A percentile compares a stretch with the other conserved stretches of the same genome.
phyloP scores from a whole-genome alignment of 1,140 invertebrate genomes.

The Neelides sp. region DNA sequence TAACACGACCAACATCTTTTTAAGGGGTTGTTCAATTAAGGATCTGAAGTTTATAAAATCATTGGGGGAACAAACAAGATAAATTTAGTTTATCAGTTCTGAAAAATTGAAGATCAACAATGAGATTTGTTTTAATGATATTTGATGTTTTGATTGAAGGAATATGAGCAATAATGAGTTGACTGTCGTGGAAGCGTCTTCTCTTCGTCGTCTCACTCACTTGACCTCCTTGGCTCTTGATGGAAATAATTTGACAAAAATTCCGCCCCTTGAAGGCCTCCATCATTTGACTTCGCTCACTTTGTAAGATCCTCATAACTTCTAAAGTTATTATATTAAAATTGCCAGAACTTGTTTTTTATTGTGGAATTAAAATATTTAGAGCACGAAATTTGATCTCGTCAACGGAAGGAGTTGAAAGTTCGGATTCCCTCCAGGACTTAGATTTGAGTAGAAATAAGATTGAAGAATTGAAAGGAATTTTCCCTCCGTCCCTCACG shows the following conservation, averaged over 20 bases:
- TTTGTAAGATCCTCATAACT: constrained; percentile 35
- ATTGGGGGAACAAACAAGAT: too few species aligned
- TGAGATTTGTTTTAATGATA: too few species aligned
- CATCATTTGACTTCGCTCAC: constrained; percentile 27
- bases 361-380: constrained; percentile 24
- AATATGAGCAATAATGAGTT: constrained; percentile 26
- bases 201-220: constrained; percentile 5
- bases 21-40: too few species aligned
- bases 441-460: constrained; percentile 35
- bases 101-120: too few species aligned
- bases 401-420: constrained; percentile 41
- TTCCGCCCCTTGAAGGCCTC: constrained; percentile 30
- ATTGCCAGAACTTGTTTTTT: constrained; percentile 6
- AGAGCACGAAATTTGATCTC: constrained; percentile 51
- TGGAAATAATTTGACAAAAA: constrained; percentile 32
- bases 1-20: too few species aligned
- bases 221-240: constrained; percentile 27
- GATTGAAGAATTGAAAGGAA: constrained; percentile 31
- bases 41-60: too few species aligned
- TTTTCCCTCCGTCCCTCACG: constrained; percentile 33
- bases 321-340: too few species aligned
- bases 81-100: too few species aligned
- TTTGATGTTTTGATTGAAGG: constrained; percentile 12
- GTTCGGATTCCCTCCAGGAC: constrained; percentile 38
- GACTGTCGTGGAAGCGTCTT: constrained; percentile 1